Base-by-base conservation (phyloP, 2,888 invertebrate genomes). In the Zaprionus lineosus region DNA sequence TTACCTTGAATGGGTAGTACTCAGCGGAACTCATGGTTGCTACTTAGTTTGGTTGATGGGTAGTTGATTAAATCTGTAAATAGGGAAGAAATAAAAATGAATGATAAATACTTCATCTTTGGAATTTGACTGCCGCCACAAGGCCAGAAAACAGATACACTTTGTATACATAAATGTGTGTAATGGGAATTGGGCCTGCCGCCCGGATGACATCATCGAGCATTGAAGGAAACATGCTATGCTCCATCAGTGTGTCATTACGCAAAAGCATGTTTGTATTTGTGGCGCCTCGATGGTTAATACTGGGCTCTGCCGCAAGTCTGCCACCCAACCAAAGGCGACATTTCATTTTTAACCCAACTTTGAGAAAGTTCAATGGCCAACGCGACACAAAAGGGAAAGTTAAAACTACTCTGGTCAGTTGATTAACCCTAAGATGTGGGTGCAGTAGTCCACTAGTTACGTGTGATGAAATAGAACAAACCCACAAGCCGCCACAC, bases 1-100 rank as follows among this genome's bases (percentile, higher is more conserved):
- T 93, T 90, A 95, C 95, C 93, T 95, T 95, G 93, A 95, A 95
- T 87, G 95, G 95, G 91, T 95, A 95, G 91, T 95, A 95, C 91
- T 95, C 95, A 87, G 94, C 94, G 89, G 94, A 94, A 90, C 93
- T 93, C 94, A 94, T 94, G 72, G 33, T 71, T 51, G 37, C 29
- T 90, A 93, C 91, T 65, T 68, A 31, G 28, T 60, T 59, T 93
- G 36, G 18, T 53, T 41, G 53, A 37, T 70, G 90, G 93, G 91
- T 61, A 7, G 28, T 50, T 61, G 47, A 44, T 50, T 24, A 67
- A 67, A 68, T 69, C 82, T 82, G 77, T 59, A 85, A 83, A 43
- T 53, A 39, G 47, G 33, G 59, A 72, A 43, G 15, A 43, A 48
- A 37, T 44, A 11, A 65, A 58, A 55, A 70, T 68, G 60, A 59